Conservation (phyloP, 2,888 invertebrate species). For the Suillia variegata region DNA sequence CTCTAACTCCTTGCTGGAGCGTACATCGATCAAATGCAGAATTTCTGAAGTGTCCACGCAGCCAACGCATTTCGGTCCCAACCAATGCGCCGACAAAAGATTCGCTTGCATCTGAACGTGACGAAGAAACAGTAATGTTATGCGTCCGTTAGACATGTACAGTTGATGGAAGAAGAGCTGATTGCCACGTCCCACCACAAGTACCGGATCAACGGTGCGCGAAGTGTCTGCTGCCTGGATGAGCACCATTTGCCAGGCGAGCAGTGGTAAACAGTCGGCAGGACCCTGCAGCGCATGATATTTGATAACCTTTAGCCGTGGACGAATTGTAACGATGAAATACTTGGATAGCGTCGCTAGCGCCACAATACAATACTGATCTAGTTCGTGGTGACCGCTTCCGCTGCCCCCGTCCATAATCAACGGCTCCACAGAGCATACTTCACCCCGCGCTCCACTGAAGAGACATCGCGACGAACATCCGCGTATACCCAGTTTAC, state of each 20-base stretch:
- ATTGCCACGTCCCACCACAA: conserved; percentile 86
- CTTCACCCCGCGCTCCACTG: conserved; percentile 96
- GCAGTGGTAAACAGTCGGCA: conserved; percentile 80
- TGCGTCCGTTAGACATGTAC: conserved; percentile 62
- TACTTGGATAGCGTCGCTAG: conserved; percentile 89
- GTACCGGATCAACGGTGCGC: conserved; percentile 78
- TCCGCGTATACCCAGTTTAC: conserved; percentile 84
- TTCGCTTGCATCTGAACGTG: conserved; percentile 75
- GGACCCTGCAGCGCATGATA: conserved; percentile 77
- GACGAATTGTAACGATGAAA: conserved; percentile 78
- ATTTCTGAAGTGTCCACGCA: conserved; percentile 84
- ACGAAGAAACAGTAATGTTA: conserved; percentile 71
- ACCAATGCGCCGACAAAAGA: conserved; percentile 78
- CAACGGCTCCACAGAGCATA: conserved; percentile 76
- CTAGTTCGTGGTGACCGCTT: conserved; percentile 69
- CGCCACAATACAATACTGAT: conserved; percentile 80
- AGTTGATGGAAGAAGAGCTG: conserved; percentile 83
- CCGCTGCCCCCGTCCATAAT: conserved; percentile 57
- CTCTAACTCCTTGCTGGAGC: conserved; percentile 85
- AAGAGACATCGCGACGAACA: conserved; percentile 93
- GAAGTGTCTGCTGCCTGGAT: conserved; percentile 74
- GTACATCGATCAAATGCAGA: conserved; percentile 86
- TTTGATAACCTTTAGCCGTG: conserved; percentile 77
- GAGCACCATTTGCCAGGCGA: conserved; percentile 91
- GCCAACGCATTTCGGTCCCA: conserved; percentile 82